A percentile compares a stretch with the other conserved stretches of the same genome.
These are phyloP conservation scores for Andrena trimmerana DNA, from an alignment of 2,888 invertebrate genomes.

Conservation along the genomic window DNA sequence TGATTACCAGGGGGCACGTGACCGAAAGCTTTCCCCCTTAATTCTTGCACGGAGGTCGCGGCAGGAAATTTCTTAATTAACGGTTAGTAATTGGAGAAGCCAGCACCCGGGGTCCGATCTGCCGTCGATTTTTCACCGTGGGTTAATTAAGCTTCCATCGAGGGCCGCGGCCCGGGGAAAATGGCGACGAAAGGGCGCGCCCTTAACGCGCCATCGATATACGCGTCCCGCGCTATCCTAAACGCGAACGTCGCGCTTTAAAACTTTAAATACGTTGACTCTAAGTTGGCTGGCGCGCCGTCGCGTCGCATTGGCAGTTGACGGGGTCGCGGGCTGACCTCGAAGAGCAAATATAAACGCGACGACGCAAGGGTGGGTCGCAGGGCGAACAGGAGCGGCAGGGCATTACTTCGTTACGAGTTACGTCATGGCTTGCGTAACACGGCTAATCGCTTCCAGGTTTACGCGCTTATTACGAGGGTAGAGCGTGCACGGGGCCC, in stretches of 20 bases:
- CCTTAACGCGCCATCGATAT: constrained; percentile 14
- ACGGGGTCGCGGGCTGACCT: constrained; percentile 40
- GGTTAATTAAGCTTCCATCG: constrained; percentile 25
- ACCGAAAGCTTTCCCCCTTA: constrained; percentile 20
- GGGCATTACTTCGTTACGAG: constrained; percentile 66
- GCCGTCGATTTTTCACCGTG: constrained; percentile 20
- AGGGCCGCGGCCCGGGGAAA: neutral
- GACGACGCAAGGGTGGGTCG: constrained; percentile 6
- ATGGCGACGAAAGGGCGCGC: neutral
- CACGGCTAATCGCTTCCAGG: constrained; percentile 67
- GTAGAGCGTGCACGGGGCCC: constrained; percentile 12
- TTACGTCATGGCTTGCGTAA: constrained; percentile 68
- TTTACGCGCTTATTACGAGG: constrained; percentile 67
- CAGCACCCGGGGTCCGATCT: constrained; percentile 26
- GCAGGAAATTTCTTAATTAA: constrained; percentile 54
- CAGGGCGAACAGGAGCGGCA: constrained; percentile 25
- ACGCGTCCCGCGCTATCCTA: neutral
- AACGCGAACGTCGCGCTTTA: constrained; percentile 54
- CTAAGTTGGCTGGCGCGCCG: constrained; percentile 61
- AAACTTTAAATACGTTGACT: constrained; percentile 75
- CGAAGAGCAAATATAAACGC: constrained; percentile 54
- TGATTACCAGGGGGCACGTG: constrained; percentile 16
- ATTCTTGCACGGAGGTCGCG: constrained; percentile 11
- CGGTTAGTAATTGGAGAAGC: constrained; percentile 36
- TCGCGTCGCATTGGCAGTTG: constrained; percentile 17